Conservation (phyloP, 2,797 vertebrate genomes). For the Pangasius krempfi region DNA sequence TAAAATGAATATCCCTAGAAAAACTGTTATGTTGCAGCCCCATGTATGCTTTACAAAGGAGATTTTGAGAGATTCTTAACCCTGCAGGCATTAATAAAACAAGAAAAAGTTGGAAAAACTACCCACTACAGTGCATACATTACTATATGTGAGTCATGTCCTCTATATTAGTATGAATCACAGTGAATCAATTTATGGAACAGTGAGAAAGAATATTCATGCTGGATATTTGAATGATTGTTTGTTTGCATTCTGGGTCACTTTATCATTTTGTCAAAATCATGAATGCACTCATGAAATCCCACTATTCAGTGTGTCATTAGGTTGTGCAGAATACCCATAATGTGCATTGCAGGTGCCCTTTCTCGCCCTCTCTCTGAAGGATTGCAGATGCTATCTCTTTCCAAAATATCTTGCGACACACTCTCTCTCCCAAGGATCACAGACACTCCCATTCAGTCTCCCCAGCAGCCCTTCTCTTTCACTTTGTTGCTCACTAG, state of each 20-base stretch:
- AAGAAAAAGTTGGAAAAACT: neutral
- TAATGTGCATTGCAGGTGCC: neutral
- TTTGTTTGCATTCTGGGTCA: neutral
- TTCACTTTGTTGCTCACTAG: neutral
- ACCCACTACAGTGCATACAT: neutral
- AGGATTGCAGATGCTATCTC: neutral
- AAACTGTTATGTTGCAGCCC: conserved; percentile 4
- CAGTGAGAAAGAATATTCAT: neutral
- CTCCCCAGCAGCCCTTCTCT: neutral
- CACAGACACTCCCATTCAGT: neutral
- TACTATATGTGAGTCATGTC: neutral
- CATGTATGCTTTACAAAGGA: neutral
- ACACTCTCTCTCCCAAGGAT: neutral
- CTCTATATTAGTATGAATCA: neutral
- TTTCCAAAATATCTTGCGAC: neutral
- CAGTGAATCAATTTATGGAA: neutral
- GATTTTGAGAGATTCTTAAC: neutral
- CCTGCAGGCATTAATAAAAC: neutral
- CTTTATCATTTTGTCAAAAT: neutral
- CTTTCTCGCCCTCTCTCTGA: neutral
- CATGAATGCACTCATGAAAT: neutral
- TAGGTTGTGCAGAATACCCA: neutral
- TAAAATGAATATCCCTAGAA: conserved; percentile 19
- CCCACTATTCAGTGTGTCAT: neutral
- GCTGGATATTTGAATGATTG: too few relatives aligned